Percentiles rank a stretch among this genome's conserved stretches.
These are phyloP conservation scores for Ariopsis seemanni DNA, from an alignment of 2,113 vertebrate genomes.

Conservation along the genomic window DNA sequence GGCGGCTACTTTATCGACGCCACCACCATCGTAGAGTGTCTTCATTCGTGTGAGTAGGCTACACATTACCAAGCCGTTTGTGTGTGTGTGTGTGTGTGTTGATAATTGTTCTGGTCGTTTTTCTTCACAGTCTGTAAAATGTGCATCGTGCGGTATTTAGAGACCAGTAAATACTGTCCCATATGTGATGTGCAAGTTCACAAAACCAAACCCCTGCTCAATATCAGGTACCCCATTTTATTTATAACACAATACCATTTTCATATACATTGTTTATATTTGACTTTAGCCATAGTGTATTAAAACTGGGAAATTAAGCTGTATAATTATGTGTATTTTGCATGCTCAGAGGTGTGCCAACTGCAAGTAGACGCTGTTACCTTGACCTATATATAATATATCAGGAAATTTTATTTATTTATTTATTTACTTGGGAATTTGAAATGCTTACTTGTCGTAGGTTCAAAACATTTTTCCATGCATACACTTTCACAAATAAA, in stretches of 20 bases:
- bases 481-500: not conserved
- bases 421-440: not conserved
- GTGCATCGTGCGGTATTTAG: conserved; percentile 97
- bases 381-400: not conserved
- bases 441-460: not conserved
- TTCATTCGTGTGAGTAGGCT: conserved; percentile 90
- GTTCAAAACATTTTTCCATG: not conserved
- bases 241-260: not conserved
- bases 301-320: not conserved
- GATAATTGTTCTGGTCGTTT: not conserved
- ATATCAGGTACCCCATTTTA: conserved; percentile 84
- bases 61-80: not conserved
- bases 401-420: not conserved
- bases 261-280: not conserved
- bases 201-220: conserved; percentile 97
- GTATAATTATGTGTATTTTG: not conserved
- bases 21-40: conserved; percentile 97
- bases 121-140: conserved; percentile 91
- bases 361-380: not conserved
- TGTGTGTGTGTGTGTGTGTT: not conserved
- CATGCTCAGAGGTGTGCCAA: not conserved
- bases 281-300: not conserved
- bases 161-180: conserved; percentile 98
- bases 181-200: conserved; percentile 99
- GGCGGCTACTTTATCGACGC: conserved; percentile 98